These are phyloP conservation scores for Caenorhabditis briggsae DNA, from an alignment of 1,140 invertebrate genomes.

Conservation along the genomic window DNA sequence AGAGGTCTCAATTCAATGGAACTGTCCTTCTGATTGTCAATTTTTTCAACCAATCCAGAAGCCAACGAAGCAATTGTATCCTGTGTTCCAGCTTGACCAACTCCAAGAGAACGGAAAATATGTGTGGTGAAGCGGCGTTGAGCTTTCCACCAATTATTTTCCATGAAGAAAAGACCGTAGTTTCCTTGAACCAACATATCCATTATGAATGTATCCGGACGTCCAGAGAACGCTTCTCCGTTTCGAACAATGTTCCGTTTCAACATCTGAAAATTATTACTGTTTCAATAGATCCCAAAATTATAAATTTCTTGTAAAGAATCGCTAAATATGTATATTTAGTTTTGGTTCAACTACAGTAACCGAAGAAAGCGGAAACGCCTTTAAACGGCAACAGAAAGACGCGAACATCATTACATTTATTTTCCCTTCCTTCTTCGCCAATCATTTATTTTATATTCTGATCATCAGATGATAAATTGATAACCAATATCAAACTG, in stretches of 20 bases:
- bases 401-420: neutral
- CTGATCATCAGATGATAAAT: neutral
- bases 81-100: slow-evolving; percentile 49
- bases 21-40: slow-evolving; percentile 7
- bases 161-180: slow-evolving; percentile 60
- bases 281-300: too few species aligned
- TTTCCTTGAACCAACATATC: slow-evolving; percentile 51
- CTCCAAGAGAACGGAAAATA: slow-evolving; percentile 41
- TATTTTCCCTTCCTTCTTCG: neutral
- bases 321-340: too few species aligned
- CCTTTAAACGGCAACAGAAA: too few species aligned
- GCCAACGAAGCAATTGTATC: slow-evolving; percentile 45
- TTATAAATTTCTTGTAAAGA: too few species aligned
- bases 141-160: slow-evolving; percentile 46
- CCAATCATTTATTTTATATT: neutral
- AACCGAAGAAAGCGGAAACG: too few species aligned
- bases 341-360: too few species aligned
- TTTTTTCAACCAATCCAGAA: slow-evolving; percentile 8
- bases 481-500: neutral
- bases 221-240: slow-evolving; percentile 22
- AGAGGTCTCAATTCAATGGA: slow-evolving; percentile 46
- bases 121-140: slow-evolving; percentile 58
- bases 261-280: slow-evolving; percentile 17
- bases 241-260: slow-evolving; percentile 25
- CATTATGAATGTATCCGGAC: slow-evolving; percentile 51